A percentile compares a stretch with the other conserved stretches of the same genome.
Evolutionary conservation across 2,888 invertebrate species (phyloP).

Genomic region (Deilephila elpenor): DNA sequence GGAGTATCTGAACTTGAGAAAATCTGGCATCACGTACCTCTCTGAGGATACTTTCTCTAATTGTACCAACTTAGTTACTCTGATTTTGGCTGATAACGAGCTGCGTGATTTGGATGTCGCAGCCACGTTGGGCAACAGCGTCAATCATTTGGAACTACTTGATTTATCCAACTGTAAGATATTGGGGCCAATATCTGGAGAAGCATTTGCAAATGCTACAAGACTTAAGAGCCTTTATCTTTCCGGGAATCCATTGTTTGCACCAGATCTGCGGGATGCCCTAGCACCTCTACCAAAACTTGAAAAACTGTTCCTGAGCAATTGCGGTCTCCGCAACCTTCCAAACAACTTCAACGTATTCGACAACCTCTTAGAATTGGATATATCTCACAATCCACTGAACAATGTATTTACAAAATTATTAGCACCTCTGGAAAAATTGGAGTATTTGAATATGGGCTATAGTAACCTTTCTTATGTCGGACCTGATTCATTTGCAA

Average conservation of each 20-base stretch:
- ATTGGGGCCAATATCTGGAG: slow-evolving; percentile 87
- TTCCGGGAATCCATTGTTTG: slow-evolving; percentile 88
- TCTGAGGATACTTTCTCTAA: slow-evolving; percentile 87
- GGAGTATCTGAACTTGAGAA: slow-evolving; percentile 86
- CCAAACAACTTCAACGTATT: slow-evolving; percentile 88
- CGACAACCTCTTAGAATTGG: slow-evolving; percentile 87
- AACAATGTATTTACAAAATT: slow-evolving; percentile 87
- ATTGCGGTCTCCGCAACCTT: slow-evolving; percentile 86
- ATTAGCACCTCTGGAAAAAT: slow-evolving; percentile 86
- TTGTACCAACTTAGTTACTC: slow-evolving; percentile 86
- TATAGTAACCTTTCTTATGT: slow-evolving; percentile 88
- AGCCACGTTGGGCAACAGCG: slow-evolving; percentile 86
- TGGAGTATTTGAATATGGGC: slow-evolving; percentile 90
- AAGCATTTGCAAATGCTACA: slow-evolving; percentile 88
- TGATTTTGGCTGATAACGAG: slow-evolving; percentile 87
- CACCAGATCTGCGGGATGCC: slow-evolving; percentile 87
- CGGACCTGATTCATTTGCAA: slow-evolving; percentile 87
- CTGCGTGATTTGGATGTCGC: slow-evolving; percentile 87
- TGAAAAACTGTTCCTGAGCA: slow-evolving; percentile 87
- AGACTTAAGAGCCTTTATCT: slow-evolving; percentile 86
- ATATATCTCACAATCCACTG: slow-evolving; percentile 89
- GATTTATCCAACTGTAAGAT: slow-evolving; percentile 89
- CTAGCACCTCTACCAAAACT: slow-evolving; percentile 87
- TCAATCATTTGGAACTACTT: slow-evolving; percentile 86
- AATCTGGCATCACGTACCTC: slow-evolving; percentile 85